Conservation (phyloP, 2,888 invertebrate genomes). For the Agriopis leucophaearia region DNA sequence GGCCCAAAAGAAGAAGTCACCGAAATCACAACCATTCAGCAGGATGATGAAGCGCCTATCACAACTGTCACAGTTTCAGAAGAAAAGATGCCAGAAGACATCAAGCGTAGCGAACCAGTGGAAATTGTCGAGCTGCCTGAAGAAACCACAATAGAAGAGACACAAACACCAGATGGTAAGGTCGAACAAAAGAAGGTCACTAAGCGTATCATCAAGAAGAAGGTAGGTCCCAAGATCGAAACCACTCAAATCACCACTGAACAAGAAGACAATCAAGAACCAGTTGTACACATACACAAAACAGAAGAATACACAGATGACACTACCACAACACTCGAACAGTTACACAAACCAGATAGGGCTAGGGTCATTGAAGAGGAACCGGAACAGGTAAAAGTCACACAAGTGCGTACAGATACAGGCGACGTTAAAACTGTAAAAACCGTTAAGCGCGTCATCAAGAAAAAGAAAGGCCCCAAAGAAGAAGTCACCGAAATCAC, state of each 20-base stretch:
- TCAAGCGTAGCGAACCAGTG: neutral
- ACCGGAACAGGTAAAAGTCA: neutral
- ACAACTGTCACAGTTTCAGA: neutral
- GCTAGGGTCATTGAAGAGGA: neutral
- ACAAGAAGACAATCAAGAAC: constrained; percentile 56
- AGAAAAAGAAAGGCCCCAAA: constrained; percentile 35
- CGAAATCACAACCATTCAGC: neutral
- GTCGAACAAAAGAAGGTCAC: constrained; percentile 57
- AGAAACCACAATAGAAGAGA: neutral
- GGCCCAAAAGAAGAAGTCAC: neutral
- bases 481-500: constrained; percentile 40
- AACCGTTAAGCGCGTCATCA: neutral
- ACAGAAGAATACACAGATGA: constrained; percentile 1
- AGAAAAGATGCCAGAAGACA: neutral
- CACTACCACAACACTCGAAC: neutral
- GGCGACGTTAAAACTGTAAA: neutral
- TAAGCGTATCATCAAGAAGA: constrained; percentile 53
- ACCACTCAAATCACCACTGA: constrained; percentile 54
- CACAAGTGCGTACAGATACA: neutral
- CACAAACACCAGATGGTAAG: constrained; percentile 53
- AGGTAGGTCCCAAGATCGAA: constrained; percentile 49
- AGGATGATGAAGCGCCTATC: neutral
- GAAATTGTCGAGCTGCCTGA: neutral
- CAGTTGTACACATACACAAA: neutral
- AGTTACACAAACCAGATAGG: constrained; percentile 1